These are phyloP conservation scores for Pterocles orientalis DNA, from an alignment of 2,113 vertebrate species.

Conservation along the genomic window DNA sequence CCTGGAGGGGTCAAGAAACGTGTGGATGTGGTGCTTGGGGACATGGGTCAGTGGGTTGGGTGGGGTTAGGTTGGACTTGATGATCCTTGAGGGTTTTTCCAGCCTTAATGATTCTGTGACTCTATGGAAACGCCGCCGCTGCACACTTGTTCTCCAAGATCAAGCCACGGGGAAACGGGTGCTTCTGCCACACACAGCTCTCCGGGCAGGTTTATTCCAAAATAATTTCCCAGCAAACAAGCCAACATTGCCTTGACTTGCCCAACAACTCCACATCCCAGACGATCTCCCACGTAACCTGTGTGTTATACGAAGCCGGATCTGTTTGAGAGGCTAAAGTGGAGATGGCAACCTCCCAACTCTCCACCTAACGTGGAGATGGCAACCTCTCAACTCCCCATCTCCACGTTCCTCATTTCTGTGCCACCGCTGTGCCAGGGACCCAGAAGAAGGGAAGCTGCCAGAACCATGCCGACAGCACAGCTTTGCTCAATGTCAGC, in stretches of 20 bases:
- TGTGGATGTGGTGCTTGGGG: too few relatives aligned
- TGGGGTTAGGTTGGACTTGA: too few relatives aligned
- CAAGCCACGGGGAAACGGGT: background rate
- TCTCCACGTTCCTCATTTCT: background rate
- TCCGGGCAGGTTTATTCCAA: background rate
- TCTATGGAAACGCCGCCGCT: too few relatives aligned
- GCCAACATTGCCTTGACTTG: background rate
- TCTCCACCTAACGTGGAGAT: background rate
- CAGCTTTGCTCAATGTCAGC: background rate
- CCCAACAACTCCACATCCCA: background rate
- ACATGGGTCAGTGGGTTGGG: too few relatives aligned
- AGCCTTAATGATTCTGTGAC: too few relatives aligned
- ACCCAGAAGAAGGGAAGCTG: background rate
- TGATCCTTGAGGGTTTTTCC: too few relatives aligned
- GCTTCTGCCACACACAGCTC: background rate
- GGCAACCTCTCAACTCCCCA: background rate
- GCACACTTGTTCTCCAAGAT: too few relatives aligned
- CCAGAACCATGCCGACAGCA: background rate
- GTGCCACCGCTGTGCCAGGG: accelerated
- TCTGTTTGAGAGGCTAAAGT: background rate
- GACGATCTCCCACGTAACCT: background rate
- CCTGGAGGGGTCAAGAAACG: too few relatives aligned
- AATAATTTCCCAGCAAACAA: background rate
- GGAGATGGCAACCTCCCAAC: background rate
- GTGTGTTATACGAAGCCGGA: background rate